Evolutionary conservation across 2,888 invertebrate genomes (phyloP).

Genomic region (Dryadula phaetusa): DNA sequence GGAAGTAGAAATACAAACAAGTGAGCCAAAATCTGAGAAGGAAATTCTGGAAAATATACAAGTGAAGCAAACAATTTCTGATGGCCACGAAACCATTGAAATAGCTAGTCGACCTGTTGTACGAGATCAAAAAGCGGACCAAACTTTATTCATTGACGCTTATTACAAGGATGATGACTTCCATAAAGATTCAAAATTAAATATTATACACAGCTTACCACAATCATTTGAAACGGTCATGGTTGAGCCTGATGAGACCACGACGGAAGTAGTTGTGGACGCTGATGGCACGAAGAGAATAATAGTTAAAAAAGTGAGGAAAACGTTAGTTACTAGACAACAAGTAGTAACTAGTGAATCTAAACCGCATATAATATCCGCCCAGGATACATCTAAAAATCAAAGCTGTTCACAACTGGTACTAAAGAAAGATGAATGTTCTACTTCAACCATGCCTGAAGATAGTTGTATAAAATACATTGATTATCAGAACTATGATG

Average conservation of each 20-base stretch:
- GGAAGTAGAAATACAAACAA: constrained; percentile 87
- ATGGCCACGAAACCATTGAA: constrained; percentile 88
- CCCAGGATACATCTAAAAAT: constrained; percentile 84
- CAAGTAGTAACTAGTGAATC: constrained; percentile 86
- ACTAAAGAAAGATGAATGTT: constrained; percentile 86
- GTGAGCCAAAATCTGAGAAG: constrained; percentile 76
- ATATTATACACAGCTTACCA: constrained; percentile 88
- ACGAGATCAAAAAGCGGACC: constrained; percentile 78
- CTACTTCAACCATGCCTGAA: constrained; percentile 82
- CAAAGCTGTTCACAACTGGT: constrained; percentile 88
- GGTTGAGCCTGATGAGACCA: constrained; percentile 92
- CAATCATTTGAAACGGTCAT: constrained; percentile 92
- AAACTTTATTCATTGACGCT: constrained; percentile 88
- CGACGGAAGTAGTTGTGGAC: constrained; percentile 91
- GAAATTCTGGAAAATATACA: constrained; percentile 86
- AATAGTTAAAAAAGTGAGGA: constrained; percentile 89
- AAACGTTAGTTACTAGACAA: constrained; percentile 87
- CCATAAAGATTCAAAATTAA: constrained; percentile 86
- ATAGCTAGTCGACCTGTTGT: constrained; percentile 86
- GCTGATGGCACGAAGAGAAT: constrained; percentile 92
- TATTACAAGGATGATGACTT: constrained; percentile 85
- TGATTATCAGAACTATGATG: constrained; percentile 86
- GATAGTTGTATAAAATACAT: constrained; percentile 86
- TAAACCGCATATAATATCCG: constrained; percentile 81
- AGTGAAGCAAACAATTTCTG: constrained; percentile 86